These are phyloP conservation scores for Saccopteryx leptura DNA, from an alignment of 2,113 vertebrate species.

Conservation along the genomic window DNA sequence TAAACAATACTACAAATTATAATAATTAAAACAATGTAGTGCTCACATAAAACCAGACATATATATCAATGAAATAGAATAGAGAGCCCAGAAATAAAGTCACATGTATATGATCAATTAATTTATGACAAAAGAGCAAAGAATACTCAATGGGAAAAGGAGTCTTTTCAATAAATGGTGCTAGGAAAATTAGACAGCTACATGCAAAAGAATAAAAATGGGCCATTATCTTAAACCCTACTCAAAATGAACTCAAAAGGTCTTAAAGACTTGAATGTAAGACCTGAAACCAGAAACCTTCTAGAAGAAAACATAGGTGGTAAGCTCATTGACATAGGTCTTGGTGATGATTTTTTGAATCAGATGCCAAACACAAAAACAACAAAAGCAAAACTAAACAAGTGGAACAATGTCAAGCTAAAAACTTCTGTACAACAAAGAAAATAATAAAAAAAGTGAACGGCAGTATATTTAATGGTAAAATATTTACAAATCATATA, in stretches of 20 bases:
- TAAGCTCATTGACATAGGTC: too few species aligned
- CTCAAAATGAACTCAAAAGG: not conserved
- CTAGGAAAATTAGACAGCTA: too few species aligned
- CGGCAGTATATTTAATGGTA: not conserved
- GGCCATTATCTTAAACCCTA: not conserved
- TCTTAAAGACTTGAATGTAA: not conserved
- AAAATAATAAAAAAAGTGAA: not conserved
- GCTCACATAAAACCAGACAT: not conserved
- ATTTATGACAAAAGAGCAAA: too few species aligned
- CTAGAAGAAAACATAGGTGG: too few species aligned
- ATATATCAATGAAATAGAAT: not conserved
- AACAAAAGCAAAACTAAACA: too few species aligned
- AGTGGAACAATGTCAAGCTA: not conserved
- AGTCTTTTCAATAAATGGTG: too few species aligned
- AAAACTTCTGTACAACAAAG: not conserved
- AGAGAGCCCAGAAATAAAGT: not conserved
- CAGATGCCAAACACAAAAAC: too few species aligned
- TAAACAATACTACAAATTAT: not conserved
- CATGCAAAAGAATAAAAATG: not conserved
- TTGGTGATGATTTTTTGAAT: too few species aligned
- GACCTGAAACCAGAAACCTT: not conserved
- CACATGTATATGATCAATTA: not conserved
- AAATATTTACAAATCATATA: not conserved
- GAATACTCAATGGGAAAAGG: too few species aligned
- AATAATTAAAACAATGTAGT: not conserved